phyloP scores from a whole-genome alignment of 1,140 invertebrate species.

The Reticulitermes speratus region DNA sequence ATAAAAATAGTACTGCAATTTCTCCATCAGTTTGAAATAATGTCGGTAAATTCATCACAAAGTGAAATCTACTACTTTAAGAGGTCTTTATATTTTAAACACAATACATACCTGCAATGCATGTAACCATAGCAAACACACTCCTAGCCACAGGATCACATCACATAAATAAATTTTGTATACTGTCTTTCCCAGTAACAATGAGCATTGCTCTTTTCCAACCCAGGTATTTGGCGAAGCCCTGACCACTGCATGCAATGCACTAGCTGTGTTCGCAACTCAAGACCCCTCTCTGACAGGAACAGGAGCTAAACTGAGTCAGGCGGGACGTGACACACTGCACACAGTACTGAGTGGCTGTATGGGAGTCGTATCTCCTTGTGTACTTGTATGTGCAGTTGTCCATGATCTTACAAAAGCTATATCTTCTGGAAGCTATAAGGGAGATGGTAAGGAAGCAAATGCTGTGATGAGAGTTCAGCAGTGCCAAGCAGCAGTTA shows the following conservation, averaged over 20 bases:
- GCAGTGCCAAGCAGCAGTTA: constrained; percentile 31
- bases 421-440: background rate
- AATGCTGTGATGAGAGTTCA: constrained; percentile 21
- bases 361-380: constrained; percentile 33
- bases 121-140: too few relatives aligned
- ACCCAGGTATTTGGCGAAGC: constrained; percentile 34
- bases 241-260: constrained; percentile 31
- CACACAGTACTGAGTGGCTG: constrained; percentile 31
- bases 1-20: too few relatives aligned
- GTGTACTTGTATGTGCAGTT: constrained; percentile 30
- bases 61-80: too few relatives aligned
- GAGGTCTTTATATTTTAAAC: too few relatives aligned
- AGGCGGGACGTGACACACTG: constrained; percentile 28
- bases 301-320: constrained; percentile 18
- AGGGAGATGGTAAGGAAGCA: background rate
- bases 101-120: too few relatives aligned
- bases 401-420: constrained; percentile 7
- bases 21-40: too few relatives aligned
- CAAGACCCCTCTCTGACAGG: constrained; percentile 30
- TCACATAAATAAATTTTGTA: background rate
- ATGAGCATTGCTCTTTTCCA: background rate
- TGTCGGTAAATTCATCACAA: too few relatives aligned
- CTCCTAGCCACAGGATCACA: too few relatives aligned
- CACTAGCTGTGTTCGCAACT: constrained; percentile 34
- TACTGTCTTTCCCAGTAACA: background rate